Evolutionary conservation across 2,888 invertebrate genomes (phyloP).

Genomic region (Drosophila fulvimacula): DNA sequence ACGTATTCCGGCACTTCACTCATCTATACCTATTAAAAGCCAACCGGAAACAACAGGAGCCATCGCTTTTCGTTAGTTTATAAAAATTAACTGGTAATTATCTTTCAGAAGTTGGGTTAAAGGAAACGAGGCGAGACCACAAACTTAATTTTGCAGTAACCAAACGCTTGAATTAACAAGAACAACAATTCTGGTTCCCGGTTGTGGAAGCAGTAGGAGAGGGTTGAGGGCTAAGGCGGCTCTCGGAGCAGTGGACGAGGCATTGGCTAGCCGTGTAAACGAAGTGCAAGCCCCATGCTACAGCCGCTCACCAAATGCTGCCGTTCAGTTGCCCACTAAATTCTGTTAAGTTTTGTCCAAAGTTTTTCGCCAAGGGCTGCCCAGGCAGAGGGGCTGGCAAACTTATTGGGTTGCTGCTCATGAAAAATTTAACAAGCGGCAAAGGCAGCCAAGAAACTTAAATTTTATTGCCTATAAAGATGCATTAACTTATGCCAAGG

Average conservation of each 20-base stretch:
- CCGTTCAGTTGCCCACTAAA: constrained; percentile 67
- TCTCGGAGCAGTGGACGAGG: background rate
- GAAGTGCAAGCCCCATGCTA: background rate
- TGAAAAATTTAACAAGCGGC: constrained; percentile 72
- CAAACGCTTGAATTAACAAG: constrained; percentile 73
- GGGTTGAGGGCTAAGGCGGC: too few species aligned
- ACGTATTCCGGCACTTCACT: background rate
- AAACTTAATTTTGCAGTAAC: constrained; percentile 72
- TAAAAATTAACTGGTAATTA: constrained; percentile 74
- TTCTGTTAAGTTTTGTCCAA: constrained; percentile 73
- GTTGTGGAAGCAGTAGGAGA: too few species aligned
- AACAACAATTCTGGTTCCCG: constrained; percentile 57
- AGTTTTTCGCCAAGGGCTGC: constrained; percentile 44
- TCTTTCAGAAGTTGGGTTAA: constrained; percentile 42
- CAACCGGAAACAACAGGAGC: constrained; percentile 7
- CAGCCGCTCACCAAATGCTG: too few species aligned
- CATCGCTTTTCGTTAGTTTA: constrained; percentile 32
- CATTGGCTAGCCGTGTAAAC: constrained; percentile 50
- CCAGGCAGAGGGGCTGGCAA: background rate
- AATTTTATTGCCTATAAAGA: constrained; percentile 81
- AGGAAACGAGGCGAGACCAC: constrained; percentile 22
- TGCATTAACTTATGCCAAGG: constrained; percentile 74
- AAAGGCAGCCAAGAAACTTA: constrained; percentile 67
- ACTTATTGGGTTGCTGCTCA: constrained; percentile 60
- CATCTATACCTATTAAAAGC: background rate